These are phyloP conservation scores for Phrixothrix hirtus DNA, from an alignment of 2,888 invertebrate species.

Conservation along the genomic window DNA sequence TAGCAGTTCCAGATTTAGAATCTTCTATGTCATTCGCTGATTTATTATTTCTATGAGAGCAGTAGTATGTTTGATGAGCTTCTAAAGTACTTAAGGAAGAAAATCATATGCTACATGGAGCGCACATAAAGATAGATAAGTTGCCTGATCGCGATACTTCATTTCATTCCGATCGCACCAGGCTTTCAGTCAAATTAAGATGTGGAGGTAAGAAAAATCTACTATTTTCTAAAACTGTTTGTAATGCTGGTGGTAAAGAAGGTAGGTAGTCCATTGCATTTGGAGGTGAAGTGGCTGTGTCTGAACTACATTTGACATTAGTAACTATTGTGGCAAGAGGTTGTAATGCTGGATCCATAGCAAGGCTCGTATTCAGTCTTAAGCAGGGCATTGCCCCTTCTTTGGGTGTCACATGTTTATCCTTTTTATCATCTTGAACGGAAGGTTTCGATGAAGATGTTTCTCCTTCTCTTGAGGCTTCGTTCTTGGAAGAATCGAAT, in stretches of 20 bases:
- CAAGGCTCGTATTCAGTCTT: constrained; percentile 76
- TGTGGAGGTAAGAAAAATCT: constrained; percentile 53
- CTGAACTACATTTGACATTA: constrained; percentile 57
- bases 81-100: constrained; percentile 90
- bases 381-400: constrained; percentile 63
- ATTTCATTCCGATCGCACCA: constrained; percentile 42
- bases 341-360: constrained; percentile 80
- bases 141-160: constrained; percentile 43
- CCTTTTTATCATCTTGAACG: constrained; percentile 38
- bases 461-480: constrained; percentile 41
- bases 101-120: constrained; percentile 89
- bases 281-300: constrained; percentile 34
- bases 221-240: constrained; percentile 55
- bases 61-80: constrained; percentile 95
- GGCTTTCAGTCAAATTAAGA: constrained; percentile 48
- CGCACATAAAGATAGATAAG: constrained; percentile 67
- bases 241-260: constrained; percentile 58
- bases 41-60: constrained; percentile 73
- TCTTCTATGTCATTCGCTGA: constrained; percentile 60
- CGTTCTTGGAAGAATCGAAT: constrained; percentile 42
- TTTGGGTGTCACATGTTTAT: constrained; percentile 45
- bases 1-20: constrained; percentile 56
- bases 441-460: constrained; percentile 38
- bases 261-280: constrained; percentile 59
- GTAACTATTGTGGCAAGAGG: constrained; percentile 65